A percentile compares a stretch with the other conserved stretches of the same genome.
phyloP scores from a whole-genome alignment of 2,888 invertebrate genomes.

The Dexiosoma caninum region DNA sequence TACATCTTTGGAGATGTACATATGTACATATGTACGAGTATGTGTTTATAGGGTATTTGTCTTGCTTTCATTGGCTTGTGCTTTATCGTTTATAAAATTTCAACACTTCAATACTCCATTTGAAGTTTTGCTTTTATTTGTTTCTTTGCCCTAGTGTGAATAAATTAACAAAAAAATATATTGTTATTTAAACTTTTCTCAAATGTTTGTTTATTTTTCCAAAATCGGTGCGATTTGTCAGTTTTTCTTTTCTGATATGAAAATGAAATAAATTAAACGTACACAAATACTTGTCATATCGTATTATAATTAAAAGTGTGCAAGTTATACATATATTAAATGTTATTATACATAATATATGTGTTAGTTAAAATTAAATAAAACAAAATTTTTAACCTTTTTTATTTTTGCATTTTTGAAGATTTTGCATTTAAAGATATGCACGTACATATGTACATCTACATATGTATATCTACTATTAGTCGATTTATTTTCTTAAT shows the following conservation, averaged over 20 bases:
- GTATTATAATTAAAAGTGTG: neutral
- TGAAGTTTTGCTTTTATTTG: conserved; percentile 49
- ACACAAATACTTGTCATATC: neutral
- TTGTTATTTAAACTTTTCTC: neutral
- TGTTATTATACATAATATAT: too few relatives aligned
- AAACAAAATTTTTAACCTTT: too few relatives aligned
- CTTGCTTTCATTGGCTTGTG: neutral
- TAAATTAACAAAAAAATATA: conserved; percentile 7
- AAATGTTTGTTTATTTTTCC: neutral
- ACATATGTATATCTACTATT: too few relatives aligned
- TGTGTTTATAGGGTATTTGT: neutral
- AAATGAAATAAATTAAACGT: too few relatives aligned
- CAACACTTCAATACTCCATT: conserved; percentile 45
- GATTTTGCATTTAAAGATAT: too few relatives aligned
- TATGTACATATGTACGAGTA: too few relatives aligned
- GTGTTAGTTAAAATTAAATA: too few relatives aligned
- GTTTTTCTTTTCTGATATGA: neutral
- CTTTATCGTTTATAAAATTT: conserved; percentile 31
- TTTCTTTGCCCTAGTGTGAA: conserved; percentile 59
- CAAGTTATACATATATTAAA: too few relatives aligned
- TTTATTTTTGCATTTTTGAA: too few relatives aligned
- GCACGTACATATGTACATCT: too few relatives aligned
- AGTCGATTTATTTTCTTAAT: too few relatives aligned
- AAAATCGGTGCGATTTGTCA: neutral
- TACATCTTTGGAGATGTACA: neutral